Conservation (phyloP, 2,888 invertebrate genomes). For the Meghimatium bilineatum region DNA sequence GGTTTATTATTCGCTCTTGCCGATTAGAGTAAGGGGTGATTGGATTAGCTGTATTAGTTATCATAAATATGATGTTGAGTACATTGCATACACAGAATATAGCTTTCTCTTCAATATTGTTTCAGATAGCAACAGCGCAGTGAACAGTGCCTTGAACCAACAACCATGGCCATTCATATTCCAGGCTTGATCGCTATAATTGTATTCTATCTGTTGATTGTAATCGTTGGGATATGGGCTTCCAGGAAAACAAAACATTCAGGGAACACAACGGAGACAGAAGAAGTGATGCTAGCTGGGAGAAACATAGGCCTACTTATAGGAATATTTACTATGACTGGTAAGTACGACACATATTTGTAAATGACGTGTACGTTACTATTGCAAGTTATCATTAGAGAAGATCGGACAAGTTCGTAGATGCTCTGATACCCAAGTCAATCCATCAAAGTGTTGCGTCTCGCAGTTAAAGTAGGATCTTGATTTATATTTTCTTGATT, state of each 20-base stretch:
- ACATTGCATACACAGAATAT: not conserved
- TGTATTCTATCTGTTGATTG: constrained; percentile 95
- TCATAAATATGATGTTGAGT: no score
- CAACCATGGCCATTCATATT: constrained; percentile 80
- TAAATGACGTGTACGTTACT: no score
- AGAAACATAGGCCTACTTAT: constrained; percentile 96
- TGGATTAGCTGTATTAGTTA: no score
- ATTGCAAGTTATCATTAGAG: no score
- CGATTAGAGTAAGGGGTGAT: no score
- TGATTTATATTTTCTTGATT: no score
- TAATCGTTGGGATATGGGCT: constrained; percentile 98
- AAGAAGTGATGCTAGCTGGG: constrained; percentile 99
- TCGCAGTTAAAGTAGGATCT: no score
- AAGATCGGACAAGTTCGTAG: no score
- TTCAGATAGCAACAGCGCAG: not conserved
- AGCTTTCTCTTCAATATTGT: not conserved
- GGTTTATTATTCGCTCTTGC: no score
- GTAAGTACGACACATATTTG: no score
- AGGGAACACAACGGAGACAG: constrained; percentile 79
- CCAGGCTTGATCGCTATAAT: constrained; percentile 95
- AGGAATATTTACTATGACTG: constrained; percentile 99
- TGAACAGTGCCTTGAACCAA: constrained; percentile 12
- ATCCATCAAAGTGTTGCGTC: no score
- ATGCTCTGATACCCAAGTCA: no score
- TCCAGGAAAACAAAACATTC: constrained; percentile 88